These are phyloP conservation scores for Brenthis daphne DNA, from an alignment of 2,888 invertebrate genomes.

Conservation along the genomic window DNA sequence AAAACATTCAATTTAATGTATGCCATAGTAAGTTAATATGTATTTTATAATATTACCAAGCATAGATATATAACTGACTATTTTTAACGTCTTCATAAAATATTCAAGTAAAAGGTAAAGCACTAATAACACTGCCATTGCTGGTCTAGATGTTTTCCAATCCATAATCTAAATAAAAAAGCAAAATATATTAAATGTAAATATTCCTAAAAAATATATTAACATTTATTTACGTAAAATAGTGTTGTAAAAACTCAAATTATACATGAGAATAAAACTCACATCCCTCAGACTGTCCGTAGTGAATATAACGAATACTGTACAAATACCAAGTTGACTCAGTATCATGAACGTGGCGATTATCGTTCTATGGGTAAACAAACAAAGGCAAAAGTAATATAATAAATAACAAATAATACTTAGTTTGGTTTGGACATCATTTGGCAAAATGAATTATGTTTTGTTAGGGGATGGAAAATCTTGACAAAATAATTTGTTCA, in stretches of 20 bases:
- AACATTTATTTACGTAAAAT: no score
- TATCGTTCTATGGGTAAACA: constrained; percentile 47
- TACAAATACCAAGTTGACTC: constrained; percentile 62
- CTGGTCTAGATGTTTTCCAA: constrained; percentile 47
- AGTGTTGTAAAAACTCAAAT: no score
- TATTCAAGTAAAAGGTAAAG: constrained; percentile 56
- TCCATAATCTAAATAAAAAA: constrained; percentile 54
- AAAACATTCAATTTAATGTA: no score
- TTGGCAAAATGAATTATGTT: no score
- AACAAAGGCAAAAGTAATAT: not conserved
- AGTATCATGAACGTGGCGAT: constrained; percentile 60
- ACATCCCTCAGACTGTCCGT: constrained; percentile 64
- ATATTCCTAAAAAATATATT: no score
- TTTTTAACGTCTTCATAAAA: constrained; percentile 56
- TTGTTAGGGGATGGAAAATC: no score
- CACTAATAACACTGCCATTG: constrained; percentile 48
- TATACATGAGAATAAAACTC: constrained; percentile 42
- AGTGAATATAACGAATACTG: constrained; percentile 60
- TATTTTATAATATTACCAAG: constrained; percentile 46
- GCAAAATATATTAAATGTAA: no score
- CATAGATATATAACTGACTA: constrained; percentile 59
- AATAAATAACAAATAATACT: not conserved
- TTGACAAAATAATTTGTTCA: no score
- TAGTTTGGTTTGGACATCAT: no score
- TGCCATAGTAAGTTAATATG: not conserved